A percentile compares a stretch with the other conserved stretches of the same genome.
Evolutionary conservation across 1,140 invertebrate genomes (phyloP).

Genomic region (Lordiphosa stackelbergi): DNA sequence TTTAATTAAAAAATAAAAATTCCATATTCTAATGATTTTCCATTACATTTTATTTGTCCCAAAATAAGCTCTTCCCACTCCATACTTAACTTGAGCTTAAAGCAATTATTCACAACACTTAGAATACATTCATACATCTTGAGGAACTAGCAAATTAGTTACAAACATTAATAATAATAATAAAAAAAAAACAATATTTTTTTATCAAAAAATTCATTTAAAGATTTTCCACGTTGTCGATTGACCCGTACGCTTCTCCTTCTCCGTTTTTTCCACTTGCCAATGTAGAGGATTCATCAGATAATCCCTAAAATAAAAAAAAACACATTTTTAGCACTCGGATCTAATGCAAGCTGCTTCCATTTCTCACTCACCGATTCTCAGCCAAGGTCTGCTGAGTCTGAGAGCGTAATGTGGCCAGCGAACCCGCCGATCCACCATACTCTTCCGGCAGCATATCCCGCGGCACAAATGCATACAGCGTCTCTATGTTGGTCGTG

Average conservation of each 20-base stretch:
- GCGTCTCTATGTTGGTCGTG: slow-evolving; percentile 79
- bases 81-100: too few relatives aligned
- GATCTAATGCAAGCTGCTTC: too few relatives aligned
- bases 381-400: slow-evolving; percentile 77
- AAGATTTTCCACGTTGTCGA: slow-evolving; percentile 64
- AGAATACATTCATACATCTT: background rate
- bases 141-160: slow-evolving; percentile 11
- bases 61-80: too few relatives aligned
- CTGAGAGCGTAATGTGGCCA: slow-evolving; percentile 79
- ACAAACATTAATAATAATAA: slow-evolving; percentile 21
- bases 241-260: slow-evolving; percentile 48
- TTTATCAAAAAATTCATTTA: slow-evolving; percentile 10
- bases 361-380: slow-evolving; percentile 36
- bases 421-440: slow-evolving; percentile 80
- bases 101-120: background rate
- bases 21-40: too few relatives aligned
- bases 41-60: too few relatives aligned
- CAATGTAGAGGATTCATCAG: slow-evolving; percentile 65
- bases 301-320: slow-evolving; percentile 45
- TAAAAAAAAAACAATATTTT: slow-evolving; percentile 2
- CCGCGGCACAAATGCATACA: slow-evolving; percentile 81
- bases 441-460: slow-evolving; percentile 83
- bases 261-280: slow-evolving; percentile 57
- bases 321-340: too few relatives aligned
- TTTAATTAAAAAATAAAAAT: too few relatives aligned